phyloP scores from a whole-genome alignment of 2,113 vertebrate species.

The Regulus satrapa region DNA sequence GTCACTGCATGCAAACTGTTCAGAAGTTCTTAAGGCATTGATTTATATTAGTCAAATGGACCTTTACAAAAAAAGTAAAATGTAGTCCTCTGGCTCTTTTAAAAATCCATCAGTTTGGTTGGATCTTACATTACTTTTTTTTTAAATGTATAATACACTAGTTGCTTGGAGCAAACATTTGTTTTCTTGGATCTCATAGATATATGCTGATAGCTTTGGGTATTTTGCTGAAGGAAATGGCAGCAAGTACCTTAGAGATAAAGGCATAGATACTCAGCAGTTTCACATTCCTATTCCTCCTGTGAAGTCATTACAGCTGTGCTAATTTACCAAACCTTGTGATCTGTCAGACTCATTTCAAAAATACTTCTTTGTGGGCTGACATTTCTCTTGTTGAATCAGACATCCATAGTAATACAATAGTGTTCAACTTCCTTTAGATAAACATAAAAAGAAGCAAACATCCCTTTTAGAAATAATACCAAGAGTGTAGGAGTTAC shows the following conservation, averaged over 20 bases:
- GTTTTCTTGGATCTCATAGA: not conserved
- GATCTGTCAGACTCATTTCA: not conserved
- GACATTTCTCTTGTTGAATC: not conserved
- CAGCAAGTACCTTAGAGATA: not conserved
- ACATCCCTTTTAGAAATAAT: not conserved
- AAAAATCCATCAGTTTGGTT: not conserved
- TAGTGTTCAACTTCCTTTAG: not conserved
- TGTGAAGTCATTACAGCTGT: not conserved
- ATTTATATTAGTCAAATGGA: not conserved
- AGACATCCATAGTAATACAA: not conserved
- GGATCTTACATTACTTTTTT: not conserved
- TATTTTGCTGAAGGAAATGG: not conserved
- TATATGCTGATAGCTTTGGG: not conserved
- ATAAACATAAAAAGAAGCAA: not conserved
- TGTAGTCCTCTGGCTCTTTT: not conserved
- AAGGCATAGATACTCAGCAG: not conserved
- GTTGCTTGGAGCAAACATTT: not conserved
- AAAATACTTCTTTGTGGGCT: not conserved
- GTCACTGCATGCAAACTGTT: not conserved
- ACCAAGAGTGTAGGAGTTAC: fast-evolving
- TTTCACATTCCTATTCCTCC: not conserved
- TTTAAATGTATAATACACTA: not conserved
- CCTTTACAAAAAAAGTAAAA: not conserved
- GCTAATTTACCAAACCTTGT: not conserved
- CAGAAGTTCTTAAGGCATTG: not conserved